phyloP scores from a whole-genome alignment of 1,140 invertebrate genomes.

The Dryas iulia region DNA sequence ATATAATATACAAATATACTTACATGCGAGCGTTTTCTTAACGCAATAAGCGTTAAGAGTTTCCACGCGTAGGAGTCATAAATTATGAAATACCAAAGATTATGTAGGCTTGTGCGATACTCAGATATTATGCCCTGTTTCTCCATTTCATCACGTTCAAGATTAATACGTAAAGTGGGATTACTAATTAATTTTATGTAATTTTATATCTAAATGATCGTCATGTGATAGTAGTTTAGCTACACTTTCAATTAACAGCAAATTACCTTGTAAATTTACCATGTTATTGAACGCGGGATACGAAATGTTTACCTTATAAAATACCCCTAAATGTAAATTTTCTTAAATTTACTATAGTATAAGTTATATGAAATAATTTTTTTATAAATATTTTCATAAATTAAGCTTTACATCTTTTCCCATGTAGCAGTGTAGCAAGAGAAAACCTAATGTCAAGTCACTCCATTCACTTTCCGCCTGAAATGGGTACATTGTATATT shows the following conservation, averaged over 20 bases:
- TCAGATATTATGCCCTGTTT: slow-evolving; percentile 38
- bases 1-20: not conserved
- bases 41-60: slow-evolving; percentile 4
- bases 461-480: no score
- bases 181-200: slow-evolving; percentile 5
- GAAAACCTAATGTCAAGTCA: no score
- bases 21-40: not conserved
- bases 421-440: no score
- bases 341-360: no score
- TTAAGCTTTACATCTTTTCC: no score
- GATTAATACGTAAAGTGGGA: slow-evolving; percentile 22
- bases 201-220: slow-evolving; percentile 1
- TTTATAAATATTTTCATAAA: no score
- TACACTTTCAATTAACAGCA: not conserved
- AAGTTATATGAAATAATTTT: no score
- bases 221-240: not conserved
- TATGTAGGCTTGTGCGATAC: slow-evolving; percentile 33
- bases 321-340: no score
- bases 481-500: no score
- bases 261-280: no score
- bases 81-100: slow-evolving; percentile 31
- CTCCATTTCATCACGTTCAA: slow-evolving; percentile 35
- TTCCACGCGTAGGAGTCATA: slow-evolving; percentile 32
- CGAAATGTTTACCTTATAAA: no score
- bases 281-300: no score